Percentiles rank a stretch among this genome's conserved stretches.
These are phyloP conservation scores for Penaeus monodon DNA, from an alignment of 2,888 invertebrate species.

Conservation along the genomic window DNA sequence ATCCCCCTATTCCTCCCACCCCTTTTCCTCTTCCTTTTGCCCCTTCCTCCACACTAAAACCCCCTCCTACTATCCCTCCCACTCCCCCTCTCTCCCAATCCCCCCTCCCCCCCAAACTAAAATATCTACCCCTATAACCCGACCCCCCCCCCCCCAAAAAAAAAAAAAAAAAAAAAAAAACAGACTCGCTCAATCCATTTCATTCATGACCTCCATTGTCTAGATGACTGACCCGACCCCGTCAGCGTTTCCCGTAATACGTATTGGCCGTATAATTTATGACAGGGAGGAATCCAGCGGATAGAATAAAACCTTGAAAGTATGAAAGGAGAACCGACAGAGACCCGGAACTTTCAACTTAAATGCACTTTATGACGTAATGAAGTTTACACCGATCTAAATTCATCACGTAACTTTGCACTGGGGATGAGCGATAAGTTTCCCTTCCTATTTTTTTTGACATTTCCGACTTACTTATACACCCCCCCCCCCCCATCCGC, in stretches of 20 bases:
- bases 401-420: conserved; percentile 28
- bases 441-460: no score
- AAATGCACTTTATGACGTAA: conserved; percentile 24
- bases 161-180: not conserved
- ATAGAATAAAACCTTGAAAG: conserved; percentile 9
- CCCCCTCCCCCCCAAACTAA: not conserved
- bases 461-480: no score
- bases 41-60: not conserved
- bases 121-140: not conserved
- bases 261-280: conserved; percentile 14
- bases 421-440: not conserved
- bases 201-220: conserved; percentile 20
- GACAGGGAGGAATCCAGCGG: conserved; percentile 10
- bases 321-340: conserved; percentile 13
- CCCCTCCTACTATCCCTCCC: no score
- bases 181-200: not conserved
- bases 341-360: conserved; percentile 32
- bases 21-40: not conserved
- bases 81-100: not conserved
- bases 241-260: conserved; percentile 26
- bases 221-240: conserved; percentile 13
- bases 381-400: conserved; percentile 42
- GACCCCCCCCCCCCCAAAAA: not conserved
- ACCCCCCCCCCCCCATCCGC: no score
- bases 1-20: not conserved